A percentile compares a stretch with the other conserved stretches of the same genome.
Conservation (phyloP, 2,888 invertebrate species). For the Ecdyonurus torrentis region DNA sequence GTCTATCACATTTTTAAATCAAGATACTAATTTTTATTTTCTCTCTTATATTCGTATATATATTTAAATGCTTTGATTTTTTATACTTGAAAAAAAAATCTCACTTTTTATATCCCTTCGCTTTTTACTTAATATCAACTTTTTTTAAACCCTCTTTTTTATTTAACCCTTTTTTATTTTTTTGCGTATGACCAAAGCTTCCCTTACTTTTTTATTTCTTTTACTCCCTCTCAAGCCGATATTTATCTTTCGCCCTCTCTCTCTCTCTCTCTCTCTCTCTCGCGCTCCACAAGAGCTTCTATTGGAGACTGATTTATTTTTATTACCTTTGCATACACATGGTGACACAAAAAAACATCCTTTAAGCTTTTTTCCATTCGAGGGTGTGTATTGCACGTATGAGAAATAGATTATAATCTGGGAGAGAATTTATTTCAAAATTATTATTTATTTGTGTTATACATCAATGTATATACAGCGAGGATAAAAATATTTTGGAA, state of each 20-base stretch:
- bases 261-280: background rate
- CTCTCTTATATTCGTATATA: too few species aligned
- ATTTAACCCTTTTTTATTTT: background rate
- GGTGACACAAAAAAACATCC: background rate
- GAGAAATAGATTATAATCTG: too few species aligned
- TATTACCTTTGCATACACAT: conserved; percentile 1
- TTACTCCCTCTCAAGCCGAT: background rate
- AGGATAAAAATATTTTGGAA: too few species aligned
- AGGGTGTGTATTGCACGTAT: too few species aligned
- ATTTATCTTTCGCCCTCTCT: background rate
- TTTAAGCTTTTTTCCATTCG: background rate
- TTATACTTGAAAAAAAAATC: background rate
- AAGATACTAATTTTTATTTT: too few species aligned
- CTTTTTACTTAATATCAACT: background rate
- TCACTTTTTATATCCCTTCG: background rate
- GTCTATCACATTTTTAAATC: too few species aligned
- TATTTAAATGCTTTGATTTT: background rate
- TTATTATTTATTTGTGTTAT: too few species aligned
- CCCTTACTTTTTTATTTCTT: background rate
- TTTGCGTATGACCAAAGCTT: background rate
- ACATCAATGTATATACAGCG: too few species aligned
- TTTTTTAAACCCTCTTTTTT: background rate
- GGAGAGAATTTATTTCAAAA: too few species aligned
- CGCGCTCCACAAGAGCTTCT: background rate
- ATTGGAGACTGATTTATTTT: conserved; percentile 2